Conservation (phyloP, 2,113 vertebrate species). For the Chiloscyllium plagiosum region DNA sequence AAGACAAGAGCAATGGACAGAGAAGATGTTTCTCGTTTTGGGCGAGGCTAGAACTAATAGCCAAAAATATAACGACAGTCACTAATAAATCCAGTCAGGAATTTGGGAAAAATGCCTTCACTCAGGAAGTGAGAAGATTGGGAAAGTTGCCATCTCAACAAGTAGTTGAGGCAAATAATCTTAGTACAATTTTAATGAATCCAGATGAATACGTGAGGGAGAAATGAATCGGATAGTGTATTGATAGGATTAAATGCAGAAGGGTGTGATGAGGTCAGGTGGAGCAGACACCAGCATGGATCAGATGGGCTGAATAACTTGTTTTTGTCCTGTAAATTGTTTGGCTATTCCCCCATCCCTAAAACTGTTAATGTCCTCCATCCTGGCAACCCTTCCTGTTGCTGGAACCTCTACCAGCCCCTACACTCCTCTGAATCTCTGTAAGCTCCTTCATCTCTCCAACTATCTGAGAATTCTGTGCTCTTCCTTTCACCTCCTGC, state of each 20-base stretch:
- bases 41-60: neutral
- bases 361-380: neutral
- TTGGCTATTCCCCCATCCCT: neutral
- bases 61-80: neutral
- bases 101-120: neutral
- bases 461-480: neutral
- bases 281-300: neutral
- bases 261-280: neutral
- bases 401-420: too few relatives aligned
- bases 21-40: neutral
- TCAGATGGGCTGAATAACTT: neutral
- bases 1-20: neutral
- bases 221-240: neutral
- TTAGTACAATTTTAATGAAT: neutral
- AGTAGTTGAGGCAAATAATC: neutral
- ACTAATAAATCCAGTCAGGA: neutral
- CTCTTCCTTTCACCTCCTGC: neutral
- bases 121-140: neutral
- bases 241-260: neutral
- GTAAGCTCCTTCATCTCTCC: neutral
- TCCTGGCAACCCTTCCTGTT: too few relatives aligned
- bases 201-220: neutral
- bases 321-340: neutral
- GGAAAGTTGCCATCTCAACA: neutral
- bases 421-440: neutral